These are phyloP conservation scores for Nowickia ferox DNA, from an alignment of 2,888 invertebrate genomes.

Conservation along the genomic window DNA sequence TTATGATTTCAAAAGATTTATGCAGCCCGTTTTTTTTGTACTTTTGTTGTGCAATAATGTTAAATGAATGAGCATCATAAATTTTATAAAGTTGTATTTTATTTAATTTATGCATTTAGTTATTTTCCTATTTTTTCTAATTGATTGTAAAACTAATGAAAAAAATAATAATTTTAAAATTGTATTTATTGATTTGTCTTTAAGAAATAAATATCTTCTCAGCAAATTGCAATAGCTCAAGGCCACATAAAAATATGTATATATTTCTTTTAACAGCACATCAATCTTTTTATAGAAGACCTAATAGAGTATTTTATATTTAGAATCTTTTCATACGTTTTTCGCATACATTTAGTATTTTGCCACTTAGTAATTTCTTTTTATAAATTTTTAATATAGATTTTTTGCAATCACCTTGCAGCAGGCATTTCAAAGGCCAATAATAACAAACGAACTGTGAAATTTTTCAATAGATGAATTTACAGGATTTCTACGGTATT, in stretches of 20 bases:
- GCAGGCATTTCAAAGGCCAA: background rate
- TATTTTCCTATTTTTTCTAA: background rate
- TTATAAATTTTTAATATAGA: background rate
- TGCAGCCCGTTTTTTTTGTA: constrained; percentile 45
- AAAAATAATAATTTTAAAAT: background rate
- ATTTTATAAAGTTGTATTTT: constrained; percentile 38
- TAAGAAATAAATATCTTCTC: constrained; percentile 7
- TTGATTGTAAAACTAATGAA: constrained; percentile 11
- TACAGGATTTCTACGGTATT: background rate
- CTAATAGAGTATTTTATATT: constrained; percentile 6
- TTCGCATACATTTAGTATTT: background rate
- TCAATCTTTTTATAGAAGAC: constrained; percentile 26
- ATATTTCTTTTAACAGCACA: constrained; percentile 23
- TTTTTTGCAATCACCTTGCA: constrained; percentile 10
- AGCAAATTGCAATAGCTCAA: background rate
- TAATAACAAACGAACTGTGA: background rate
- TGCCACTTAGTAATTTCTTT: background rate
- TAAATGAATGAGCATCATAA: constrained; percentile 52
- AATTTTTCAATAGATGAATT: background rate
- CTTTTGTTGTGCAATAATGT: constrained; percentile 30
- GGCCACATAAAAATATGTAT: background rate
- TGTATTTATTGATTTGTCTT: constrained; percentile 14
- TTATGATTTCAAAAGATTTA: constrained; percentile 70
- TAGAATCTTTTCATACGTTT: background rate
- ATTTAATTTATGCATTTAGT: constrained; percentile 16